Conservation (phyloP, 53 echinoderm and acorn worm species). For the Holothuria scabra region DNA sequence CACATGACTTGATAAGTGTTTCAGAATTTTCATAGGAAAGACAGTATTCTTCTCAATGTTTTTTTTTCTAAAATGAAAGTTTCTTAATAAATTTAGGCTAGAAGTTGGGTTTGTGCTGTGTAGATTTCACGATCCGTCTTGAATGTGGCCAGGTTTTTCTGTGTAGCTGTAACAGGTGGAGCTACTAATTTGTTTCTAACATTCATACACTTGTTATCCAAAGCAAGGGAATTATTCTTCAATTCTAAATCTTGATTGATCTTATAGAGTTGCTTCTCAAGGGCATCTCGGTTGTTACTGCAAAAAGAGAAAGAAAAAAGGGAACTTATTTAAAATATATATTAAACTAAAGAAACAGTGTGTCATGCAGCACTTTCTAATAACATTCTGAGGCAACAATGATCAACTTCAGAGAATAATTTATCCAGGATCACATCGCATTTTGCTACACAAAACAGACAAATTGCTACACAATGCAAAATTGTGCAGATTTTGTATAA, state of each 20-base stretch:
- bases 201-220: slow-evolving; percentile 97
- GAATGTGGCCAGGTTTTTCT: slow-evolving; percentile 92
- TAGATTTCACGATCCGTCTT: slow-evolving; percentile 90
- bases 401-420: no score
- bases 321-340: neutral
- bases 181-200: slow-evolving; percentile 69
- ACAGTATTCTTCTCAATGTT: no score
- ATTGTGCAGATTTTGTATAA: no score
- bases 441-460: no score
- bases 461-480: no score
- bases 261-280: slow-evolving; percentile 92
- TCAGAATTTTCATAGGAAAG: no score
- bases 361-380: neutral
- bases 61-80: no score
- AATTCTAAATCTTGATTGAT: slow-evolving; percentile 90
- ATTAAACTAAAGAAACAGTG: neutral
- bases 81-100: slow-evolving; percentile 49
- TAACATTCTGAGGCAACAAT: no score
- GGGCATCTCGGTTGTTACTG: slow-evolving; percentile 92
- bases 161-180: slow-evolving; percentile 81
- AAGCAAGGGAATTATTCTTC: slow-evolving; percentile 96
- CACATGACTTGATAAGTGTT: no score
- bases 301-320: neutral
- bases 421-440: no score
- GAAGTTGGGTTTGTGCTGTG: slow-evolving; percentile 71